phyloP scores from a whole-genome alignment of 2,113 vertebrate genomes.

The Coturnix japonica region DNA sequence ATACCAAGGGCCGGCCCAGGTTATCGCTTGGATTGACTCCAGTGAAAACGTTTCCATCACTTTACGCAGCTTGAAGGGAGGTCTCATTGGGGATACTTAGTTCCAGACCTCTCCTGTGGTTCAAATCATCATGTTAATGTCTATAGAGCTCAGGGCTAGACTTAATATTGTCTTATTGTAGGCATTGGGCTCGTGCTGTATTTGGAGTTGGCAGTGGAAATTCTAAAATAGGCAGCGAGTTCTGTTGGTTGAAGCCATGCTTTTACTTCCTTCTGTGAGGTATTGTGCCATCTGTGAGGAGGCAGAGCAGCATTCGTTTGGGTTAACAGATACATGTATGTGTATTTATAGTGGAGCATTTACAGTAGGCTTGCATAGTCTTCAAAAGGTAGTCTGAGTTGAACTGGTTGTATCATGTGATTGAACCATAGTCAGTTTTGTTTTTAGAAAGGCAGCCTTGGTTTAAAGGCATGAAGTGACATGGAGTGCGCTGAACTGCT shows the following conservation, averaged over 20 bases:
- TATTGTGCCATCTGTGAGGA: background rate
- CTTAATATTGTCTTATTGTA: background rate
- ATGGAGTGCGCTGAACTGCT: background rate
- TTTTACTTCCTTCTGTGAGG: background rate
- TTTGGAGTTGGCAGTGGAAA: background rate
- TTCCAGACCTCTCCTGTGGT: background rate
- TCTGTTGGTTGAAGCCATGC: background rate
- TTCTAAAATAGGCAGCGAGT: background rate
- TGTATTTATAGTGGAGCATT: background rate
- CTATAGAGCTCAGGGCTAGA: background rate
- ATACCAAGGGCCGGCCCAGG: background rate
- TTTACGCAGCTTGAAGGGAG: background rate
- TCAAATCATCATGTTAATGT: background rate
- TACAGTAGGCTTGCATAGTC: background rate
- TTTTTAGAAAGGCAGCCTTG: background rate
- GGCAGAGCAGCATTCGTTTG: background rate
- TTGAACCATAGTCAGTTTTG: background rate
- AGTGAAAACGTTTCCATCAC: background rate
- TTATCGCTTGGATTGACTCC: background rate
- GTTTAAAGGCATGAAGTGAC: background rate
- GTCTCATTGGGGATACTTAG: background rate
- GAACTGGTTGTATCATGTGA: background rate
- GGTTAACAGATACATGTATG: background rate
- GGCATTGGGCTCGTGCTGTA: background rate
- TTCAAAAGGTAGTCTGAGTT: background rate